These are phyloP conservation scores for Montipora capricornis DNA, from an alignment of 64 coral and sea anemone genomes.

Conservation along the genomic window DNA sequence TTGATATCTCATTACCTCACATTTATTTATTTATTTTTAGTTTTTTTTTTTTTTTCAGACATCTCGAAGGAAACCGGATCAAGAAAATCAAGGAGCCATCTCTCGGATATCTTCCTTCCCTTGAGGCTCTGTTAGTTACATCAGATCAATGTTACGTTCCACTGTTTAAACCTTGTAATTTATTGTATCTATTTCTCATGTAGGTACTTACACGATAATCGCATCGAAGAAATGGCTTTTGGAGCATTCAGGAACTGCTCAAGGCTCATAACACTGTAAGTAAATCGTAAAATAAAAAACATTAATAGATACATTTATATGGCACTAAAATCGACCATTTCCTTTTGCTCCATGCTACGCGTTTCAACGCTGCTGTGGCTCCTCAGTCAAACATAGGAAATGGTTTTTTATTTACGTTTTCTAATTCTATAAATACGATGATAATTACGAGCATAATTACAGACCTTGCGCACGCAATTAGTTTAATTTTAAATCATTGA, in stretches of 20 bases:
- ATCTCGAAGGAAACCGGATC: constrained; percentile 35
- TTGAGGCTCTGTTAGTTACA: constrained; percentile 29
- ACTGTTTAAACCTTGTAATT: too few species aligned
- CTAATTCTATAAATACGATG: too few species aligned
- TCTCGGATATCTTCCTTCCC: constrained; percentile 35
- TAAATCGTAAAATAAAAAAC: neutral
- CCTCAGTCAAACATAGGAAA: too few species aligned
- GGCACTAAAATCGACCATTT: too few species aligned
- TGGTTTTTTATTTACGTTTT: too few species aligned
- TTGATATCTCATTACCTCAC: neutral
- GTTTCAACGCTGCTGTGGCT: too few species aligned
- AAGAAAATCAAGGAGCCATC: constrained; percentile 3
- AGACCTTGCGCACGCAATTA: too few species aligned
- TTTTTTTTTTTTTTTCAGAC: neutral
- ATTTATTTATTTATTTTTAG: neutral
- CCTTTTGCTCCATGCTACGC: too few species aligned
- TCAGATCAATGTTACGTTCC: neutral
- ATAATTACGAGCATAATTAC: too few species aligned
- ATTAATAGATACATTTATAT: too few species aligned
- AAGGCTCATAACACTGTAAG: constrained; percentile 55
- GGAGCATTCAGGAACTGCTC: constrained; percentile 39
- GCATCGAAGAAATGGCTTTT: constrained; percentile 51
- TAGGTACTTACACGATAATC: constrained; percentile 57
- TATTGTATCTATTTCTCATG: neutral
- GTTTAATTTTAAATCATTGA: too few species aligned